Base-by-base conservation (phyloP, 2,113 vertebrate species). In the Pantherophis guttatus region DNA sequence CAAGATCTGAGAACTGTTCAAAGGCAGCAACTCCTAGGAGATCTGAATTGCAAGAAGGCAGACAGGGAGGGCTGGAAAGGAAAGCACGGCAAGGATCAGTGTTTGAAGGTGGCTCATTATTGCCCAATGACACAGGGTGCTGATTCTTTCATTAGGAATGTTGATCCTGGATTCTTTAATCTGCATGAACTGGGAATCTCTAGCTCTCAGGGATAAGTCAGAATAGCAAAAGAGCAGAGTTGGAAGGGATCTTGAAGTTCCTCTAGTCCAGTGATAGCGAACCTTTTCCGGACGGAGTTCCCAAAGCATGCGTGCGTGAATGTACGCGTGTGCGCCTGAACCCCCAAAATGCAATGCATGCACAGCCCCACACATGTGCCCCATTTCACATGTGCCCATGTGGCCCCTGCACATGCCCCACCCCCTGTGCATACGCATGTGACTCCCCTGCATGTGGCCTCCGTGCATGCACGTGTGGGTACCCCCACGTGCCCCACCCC, bases 371-470 rank as follows among this genome's bases (percentile, higher is more conserved):
- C 6, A 7, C 48, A 50, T 50, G 6, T 1, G 48, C 48, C 48
- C 48, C 48, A 50, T 7, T 6, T 7, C 48, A 50, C 0, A 1
- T 0, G 6, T 50, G 5, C 6, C 5, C 5, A 7, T 7, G 48
- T 50, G 48, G 48, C 5, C 48, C 48, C 48, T 50, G 48, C 48
- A 50, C 5, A 50, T 7, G 48, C 48, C 6, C 48, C 48, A 50
- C 48, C 48, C 48, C 48, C 48, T 44, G 6, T 50, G 48, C 48
- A 50, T 50, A 2, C 48, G 6, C 48, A 50, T 0, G 0, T 50
- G 48, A 7, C 48, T 50, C 48, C 48, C 48, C 4, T 7, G 48
- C 48, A 50, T 5, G 3, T 50, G 48, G 5, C 48, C 48, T 2
- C 48, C 48, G 5, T 50, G 48, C 48, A 50, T 50, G 5, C 6